Evolutionary conservation across 2,113 vertebrate genomes (phyloP).

Genomic region (Platycercus adscitus): DNA sequence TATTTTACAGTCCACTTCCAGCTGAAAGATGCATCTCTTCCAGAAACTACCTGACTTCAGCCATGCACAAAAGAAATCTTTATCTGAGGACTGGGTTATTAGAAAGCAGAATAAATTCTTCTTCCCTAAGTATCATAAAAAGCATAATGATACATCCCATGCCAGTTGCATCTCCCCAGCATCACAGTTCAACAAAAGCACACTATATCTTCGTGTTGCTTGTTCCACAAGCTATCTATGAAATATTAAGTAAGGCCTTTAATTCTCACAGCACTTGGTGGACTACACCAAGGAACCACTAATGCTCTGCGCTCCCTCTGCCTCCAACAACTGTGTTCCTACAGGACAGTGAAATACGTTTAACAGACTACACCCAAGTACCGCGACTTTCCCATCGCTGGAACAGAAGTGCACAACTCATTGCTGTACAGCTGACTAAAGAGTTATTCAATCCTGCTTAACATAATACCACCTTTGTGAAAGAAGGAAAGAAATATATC

Average conservation of each 20-base stretch:
- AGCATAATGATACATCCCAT: neutral
- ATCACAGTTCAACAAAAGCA: neutral
- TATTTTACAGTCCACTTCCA: neutral
- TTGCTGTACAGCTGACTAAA: neutral
- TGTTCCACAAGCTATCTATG: neutral
- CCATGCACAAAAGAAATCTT: neutral
- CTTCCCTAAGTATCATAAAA: neutral
- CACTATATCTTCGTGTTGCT: neutral
- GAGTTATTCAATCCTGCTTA: neutral
- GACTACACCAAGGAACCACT: neutral
- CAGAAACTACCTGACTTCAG: neutral
- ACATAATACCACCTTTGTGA: neutral
- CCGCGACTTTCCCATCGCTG: fast-evolving
- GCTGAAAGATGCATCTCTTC: neutral
- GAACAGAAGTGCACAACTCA: fast-evolving
- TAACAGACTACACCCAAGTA: neutral
- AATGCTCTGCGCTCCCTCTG: neutral
- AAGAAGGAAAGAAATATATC: neutral
- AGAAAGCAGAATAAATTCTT: neutral
- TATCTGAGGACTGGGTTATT: neutral
- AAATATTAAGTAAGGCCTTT: neutral
- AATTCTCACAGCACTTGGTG: neutral
- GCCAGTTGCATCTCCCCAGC: neutral
- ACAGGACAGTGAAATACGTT: fast-evolving
- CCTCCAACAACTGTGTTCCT: neutral